phyloP scores from a whole-genome alignment of 2,888 invertebrate species.

The Schizaphis graminum region DNA sequence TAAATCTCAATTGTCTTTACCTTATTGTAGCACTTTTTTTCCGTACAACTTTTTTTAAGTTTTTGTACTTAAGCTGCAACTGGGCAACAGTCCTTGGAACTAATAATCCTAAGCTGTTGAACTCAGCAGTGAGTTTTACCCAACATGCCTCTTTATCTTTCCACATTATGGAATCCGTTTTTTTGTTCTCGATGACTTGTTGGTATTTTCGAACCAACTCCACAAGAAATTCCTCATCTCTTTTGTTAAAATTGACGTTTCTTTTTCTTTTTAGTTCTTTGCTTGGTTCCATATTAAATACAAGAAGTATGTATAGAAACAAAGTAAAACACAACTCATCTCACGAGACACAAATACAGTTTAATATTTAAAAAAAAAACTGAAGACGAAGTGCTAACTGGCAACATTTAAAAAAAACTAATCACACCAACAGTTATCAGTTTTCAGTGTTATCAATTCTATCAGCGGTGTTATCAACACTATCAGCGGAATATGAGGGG shows the following conservation, averaged over 20 bases:
- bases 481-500: background rate
- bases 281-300: background rate
- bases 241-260: background rate
- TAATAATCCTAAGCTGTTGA: background rate
- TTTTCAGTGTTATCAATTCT: background rate
- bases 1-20: too few relatives aligned
- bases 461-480: constrained; percentile 1
- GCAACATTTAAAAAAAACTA: background rate
- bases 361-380: background rate
- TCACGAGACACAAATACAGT: too few relatives aligned
- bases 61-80: too few relatives aligned
- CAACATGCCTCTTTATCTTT: background rate
- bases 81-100: background rate
- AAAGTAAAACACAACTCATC: too few relatives aligned
- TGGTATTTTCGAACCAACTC: background rate
- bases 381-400: background rate
- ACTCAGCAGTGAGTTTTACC: background rate
- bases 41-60: background rate
- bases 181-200: background rate
- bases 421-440: too few relatives aligned
- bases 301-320: background rate
- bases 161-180: background rate
- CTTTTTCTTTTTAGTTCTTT: background rate
- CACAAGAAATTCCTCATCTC: background rate
- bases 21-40: background rate